phyloP scores from a whole-genome alignment of 2,113 vertebrate genomes.

The Oreotrochilus melanogaster region DNA sequence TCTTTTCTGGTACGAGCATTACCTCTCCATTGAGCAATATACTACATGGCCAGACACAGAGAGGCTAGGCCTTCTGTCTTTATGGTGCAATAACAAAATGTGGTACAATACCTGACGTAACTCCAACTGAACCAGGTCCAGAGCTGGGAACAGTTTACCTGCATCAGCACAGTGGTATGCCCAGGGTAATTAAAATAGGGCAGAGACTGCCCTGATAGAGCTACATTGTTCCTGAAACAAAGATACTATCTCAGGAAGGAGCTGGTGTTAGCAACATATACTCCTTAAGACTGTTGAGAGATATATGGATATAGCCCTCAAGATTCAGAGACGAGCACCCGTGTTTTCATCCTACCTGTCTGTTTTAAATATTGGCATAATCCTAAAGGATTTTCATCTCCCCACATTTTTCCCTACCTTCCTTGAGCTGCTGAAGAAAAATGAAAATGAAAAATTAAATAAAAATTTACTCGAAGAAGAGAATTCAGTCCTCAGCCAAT shows the following conservation, averaged over 20 bases:
- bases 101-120: constrained; percentile 43
- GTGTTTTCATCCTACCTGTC: constrained; percentile 10
- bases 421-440: background rate
- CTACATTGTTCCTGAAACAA: constrained; percentile 48
- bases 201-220: constrained; percentile 43
- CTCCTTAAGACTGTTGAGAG: background rate
- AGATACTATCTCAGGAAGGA: constrained; percentile 50
- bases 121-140: constrained; percentile 60
- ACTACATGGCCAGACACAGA: constrained; percentile 20
- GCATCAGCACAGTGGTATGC: constrained; percentile 62
- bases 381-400: background rate
- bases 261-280: background rate
- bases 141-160: constrained; percentile 34
- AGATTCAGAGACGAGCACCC: background rate
- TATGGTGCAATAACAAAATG: constrained; percentile 36
- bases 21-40: background rate
- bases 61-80: constrained; percentile 21
- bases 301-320: background rate
- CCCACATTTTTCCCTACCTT: constrained; percentile 9
- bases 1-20: background rate
- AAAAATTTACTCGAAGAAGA: background rate
- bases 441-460: background rate
- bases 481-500: background rate
- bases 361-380: constrained; percentile 8
- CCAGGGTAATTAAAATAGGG: constrained; percentile 59